Evolutionary conservation across 2,888 invertebrate genomes (phyloP), one percentile per base, ranked within the genome.

Genomic region (Bugula neritina): DNA sequence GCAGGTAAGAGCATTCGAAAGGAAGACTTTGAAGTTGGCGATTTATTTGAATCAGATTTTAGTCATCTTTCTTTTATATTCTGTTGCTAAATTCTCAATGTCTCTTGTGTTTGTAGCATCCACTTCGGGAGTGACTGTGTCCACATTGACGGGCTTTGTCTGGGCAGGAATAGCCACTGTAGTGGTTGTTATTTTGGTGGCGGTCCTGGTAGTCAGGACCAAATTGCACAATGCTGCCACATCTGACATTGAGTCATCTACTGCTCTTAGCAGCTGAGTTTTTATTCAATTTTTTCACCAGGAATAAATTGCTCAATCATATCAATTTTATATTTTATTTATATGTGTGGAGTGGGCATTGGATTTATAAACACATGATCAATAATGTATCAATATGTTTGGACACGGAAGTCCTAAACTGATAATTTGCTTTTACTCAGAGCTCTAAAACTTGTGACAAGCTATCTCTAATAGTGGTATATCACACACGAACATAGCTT

Each of bases 301-400:
- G 13, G 63, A 63, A 63, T 13, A 29, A 63, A 31, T 63, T 63
- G 63, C 63, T 63, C 63, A 63, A 63, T 63, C 34, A 34, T 63
- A 63, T 63, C 43, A 10, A 10, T 43, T 43, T 43, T 43, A 43
- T 43, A 43, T 43, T 43, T 43, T 43, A 43, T 43, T 43, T 43
- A 43, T 43, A 43, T 10, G 43, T 43, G 17, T 43, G 43, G 43
- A 43, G 17, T 10, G 43, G 5, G 5, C 17, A 17, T 43, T 43
- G 43, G 5, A 43, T 17, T 43, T 43, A 17, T 17, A 43, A 43
- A n/a, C n/a, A n/a, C n/a, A n/a, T n/a, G n/a, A n/a, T n/a, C n/a
- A n/a, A n/a, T 57, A 23, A 23, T 57, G 21, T 52, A 52, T 52
- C 52, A 52, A 52, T 52, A n/a, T n/a, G n/a, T n/a, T n/a, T n/a